Base-by-base conservation (phyloP, 2,797 vertebrate genomes). In the Catostomus latipinnis region DNA sequence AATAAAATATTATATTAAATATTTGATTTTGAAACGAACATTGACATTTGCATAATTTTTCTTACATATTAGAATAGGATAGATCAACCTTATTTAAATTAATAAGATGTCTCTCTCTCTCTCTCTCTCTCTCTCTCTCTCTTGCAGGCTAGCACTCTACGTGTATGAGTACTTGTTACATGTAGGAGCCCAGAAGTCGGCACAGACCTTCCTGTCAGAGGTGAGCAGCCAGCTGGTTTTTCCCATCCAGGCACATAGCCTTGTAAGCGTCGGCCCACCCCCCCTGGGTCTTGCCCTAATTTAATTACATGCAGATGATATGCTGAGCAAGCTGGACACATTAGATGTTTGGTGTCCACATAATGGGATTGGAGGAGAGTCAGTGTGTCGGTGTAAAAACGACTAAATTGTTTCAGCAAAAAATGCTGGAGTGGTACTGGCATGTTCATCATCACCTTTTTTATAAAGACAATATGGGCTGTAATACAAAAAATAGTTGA, bases 191-290 rank as follows among this genome's bases (percentile, higher is more conserved):
- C 97, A 98, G 93, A 98, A 98, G 92, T 98, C 97, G 0, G 97
- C 97, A 85, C 97, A 98, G 96, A 98, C 96, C 87, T 98, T 98
- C 91, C 91, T 98, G 76, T 98, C 97, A 0, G 97, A 98, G 96
- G 97, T 98, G 92, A 95, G 95, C 34, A 34, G 34, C 53, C 10
- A 52, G 50, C 48, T 22, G 22, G 34, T 46, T 18, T 48, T 54
- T 79, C 53, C 60, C 70, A 67, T 69, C 80, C 80, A 62, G 62
- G 34, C 74, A 65, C 74, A 57, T 54, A 34, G 75, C 73, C 73
- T 60, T 52, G 57, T 62, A 66, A 60, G 57, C 77, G 49, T 18
- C 7, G 16, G 69, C 70, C 22, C 8, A 9, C 34, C 34, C 57
- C 76, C 53, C 66, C 60, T 12, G 73, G 63, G 77, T 11, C 54